Conservation (phyloP, 64 coral and sea anemone species). For the Stichodactyla helianthus region DNA sequence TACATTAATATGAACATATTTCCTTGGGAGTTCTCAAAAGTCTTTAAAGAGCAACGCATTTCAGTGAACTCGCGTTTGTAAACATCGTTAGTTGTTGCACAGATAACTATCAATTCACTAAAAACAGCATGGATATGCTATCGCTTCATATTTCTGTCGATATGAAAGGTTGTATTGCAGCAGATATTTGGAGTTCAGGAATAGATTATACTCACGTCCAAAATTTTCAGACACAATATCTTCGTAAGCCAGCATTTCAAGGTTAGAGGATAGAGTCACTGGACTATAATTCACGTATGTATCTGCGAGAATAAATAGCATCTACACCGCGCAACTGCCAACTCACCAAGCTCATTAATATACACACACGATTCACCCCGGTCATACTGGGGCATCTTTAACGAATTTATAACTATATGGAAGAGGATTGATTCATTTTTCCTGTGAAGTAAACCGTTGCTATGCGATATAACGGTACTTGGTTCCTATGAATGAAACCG, state of each 20-base stretch:
- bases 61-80: no score
- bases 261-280: neutral
- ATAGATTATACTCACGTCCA: constrained; percentile 66
- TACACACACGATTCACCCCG: neutral
- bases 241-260: constrained; percentile 13
- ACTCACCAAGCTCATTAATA: constrained; percentile 38
- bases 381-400: neutral
- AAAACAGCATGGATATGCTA: no score
- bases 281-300: neutral
- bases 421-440: neutral
- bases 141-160: neutral
- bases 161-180: neutral
- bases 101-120: no score
- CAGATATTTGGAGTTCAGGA: neutral
- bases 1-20: no score
- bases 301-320: neutral
- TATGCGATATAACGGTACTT: neutral
- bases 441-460: neutral
- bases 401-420: constrained; percentile 6
- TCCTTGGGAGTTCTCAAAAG: no score
- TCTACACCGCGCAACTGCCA: constrained; percentile 20
- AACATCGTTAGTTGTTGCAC: no score
- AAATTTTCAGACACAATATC: constrained; percentile 74
- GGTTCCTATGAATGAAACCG: neutral
- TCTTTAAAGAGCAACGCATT: no score